Percentiles rank a stretch among this genome's conserved stretches.
These are phyloP conservation scores for Conger conger DNA, from an alignment of 2,113 vertebrate species.

Conservation along the genomic window DNA sequence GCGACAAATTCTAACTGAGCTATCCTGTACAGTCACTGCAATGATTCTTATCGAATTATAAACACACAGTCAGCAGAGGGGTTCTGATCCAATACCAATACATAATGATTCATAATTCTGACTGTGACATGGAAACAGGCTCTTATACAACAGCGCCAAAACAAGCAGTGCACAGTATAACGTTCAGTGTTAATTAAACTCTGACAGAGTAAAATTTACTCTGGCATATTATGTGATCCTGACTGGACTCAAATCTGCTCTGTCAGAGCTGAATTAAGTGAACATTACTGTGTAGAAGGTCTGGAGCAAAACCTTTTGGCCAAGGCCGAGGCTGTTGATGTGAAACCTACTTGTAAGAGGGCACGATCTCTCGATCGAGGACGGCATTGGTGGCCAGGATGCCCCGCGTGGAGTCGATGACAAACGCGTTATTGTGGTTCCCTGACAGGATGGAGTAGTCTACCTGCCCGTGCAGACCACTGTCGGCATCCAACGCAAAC, in stretches of 20 bases:
- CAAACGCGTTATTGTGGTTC: constrained; percentile 76
- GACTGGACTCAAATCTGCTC: too few relatives aligned
- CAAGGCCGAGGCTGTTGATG: neutral
- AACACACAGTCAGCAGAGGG: neutral
- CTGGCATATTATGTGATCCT: too few relatives aligned
- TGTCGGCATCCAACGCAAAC: constrained; percentile 81
- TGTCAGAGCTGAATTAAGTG: too few relatives aligned
- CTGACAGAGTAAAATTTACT: too few relatives aligned
- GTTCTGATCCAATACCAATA: too few relatives aligned
- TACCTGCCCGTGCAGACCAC: constrained; percentile 74
- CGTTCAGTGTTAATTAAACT: too few relatives aligned
- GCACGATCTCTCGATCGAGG: constrained; percentile 78
- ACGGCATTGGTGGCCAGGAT: constrained; percentile 72
- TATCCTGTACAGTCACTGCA: neutral
- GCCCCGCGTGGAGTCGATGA: constrained; percentile 76
- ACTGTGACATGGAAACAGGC: too few relatives aligned
- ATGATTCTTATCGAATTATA: neutral
- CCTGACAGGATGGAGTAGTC: constrained; percentile 85
- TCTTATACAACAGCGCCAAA: too few relatives aligned
- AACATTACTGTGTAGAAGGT: neutral
- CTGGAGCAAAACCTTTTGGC: neutral
- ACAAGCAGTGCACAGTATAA: too few relatives aligned
- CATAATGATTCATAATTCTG: too few relatives aligned
- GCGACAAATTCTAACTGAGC: neutral
- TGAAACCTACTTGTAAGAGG: constrained; percentile 81